A percentile compares a stretch with the other conserved stretches of the same genome.
These are phyloP conservation scores for Acleris sparsana DNA, from an alignment of 2,888 invertebrate genomes.

Conservation along the genomic window DNA sequence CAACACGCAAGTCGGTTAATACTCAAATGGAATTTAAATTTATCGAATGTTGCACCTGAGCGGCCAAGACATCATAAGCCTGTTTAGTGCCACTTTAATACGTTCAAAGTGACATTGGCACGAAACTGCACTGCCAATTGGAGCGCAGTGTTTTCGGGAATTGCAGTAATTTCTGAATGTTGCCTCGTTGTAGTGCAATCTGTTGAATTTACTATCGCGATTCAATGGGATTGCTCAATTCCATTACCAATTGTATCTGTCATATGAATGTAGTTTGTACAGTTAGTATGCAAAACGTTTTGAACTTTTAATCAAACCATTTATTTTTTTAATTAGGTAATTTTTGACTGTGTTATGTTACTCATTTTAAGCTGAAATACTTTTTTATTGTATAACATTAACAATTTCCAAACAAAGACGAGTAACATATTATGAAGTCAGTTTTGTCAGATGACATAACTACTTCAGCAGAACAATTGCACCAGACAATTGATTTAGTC, in stretches of 20 bases:
- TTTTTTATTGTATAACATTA: not conserved
- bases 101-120: slow-evolving; percentile 6
- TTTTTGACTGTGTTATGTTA: too few species aligned
- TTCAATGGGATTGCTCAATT: not conserved
- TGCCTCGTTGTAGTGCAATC: not conserved
- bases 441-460: slow-evolving; percentile 53
- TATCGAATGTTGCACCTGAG: slow-evolving; percentile 17
- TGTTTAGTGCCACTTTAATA: slow-evolving; percentile 7
- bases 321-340: too few species aligned
- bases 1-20: slow-evolving; percentile 18
- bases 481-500: slow-evolving; percentile 56
- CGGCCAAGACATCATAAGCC: slow-evolving; percentile 12
- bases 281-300: not conserved
- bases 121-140: slow-evolving; percentile 4
- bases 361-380: not conserved
- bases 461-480: slow-evolving; percentile 42
- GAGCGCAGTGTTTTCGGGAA: slow-evolving; percentile 2
- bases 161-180: not conserved
- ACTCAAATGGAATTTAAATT: slow-evolving; percentile 26
- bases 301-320: not conserved
- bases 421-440: slow-evolving; percentile 1
- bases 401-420: not conserved
- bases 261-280: not conserved
- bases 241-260: not conserved
- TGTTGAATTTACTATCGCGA: not conserved